phyloP scores from a whole-genome alignment of 2,797 vertebrate species.

The Neopelma chrysocephalum region DNA sequence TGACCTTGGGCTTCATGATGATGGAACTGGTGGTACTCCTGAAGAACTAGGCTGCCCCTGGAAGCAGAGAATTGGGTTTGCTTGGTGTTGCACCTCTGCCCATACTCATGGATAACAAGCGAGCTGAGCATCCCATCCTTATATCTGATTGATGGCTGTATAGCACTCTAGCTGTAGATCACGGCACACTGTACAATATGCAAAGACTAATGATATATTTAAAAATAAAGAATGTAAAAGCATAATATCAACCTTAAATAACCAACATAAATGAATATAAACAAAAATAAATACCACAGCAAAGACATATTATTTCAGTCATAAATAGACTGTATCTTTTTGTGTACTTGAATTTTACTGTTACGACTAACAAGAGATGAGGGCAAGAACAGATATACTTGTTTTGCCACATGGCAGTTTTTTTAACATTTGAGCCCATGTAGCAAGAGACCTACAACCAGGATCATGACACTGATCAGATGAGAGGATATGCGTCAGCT shows the following conservation, averaged over 20 bases:
- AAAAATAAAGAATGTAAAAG: background rate
- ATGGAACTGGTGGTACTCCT: background rate
- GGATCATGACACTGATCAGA: background rate
- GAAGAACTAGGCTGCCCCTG: background rate
- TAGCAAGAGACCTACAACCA: background rate
- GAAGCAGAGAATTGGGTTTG: background rate
- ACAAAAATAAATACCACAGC: background rate
- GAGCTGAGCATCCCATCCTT: background rate
- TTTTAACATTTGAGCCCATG: background rate
- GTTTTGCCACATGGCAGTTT: background rate
- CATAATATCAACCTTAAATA: background rate
- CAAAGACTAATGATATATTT: background rate
- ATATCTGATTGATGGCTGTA: background rate
- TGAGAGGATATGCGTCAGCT: conserved; percentile 38
- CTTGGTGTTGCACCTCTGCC: background rate
- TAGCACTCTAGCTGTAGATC: background rate
- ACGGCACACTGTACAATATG: background rate
- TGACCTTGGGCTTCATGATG: background rate
- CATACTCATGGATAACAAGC: background rate
- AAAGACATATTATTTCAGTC: background rate
- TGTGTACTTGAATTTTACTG: background rate
- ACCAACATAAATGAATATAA: background rate
- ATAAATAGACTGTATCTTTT: background rate
- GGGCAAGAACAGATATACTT: background rate
- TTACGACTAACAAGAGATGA: background rate